Base-by-base conservation (phyloP, 2,113 vertebrate species). In the Myiopsitta monachus region DNA sequence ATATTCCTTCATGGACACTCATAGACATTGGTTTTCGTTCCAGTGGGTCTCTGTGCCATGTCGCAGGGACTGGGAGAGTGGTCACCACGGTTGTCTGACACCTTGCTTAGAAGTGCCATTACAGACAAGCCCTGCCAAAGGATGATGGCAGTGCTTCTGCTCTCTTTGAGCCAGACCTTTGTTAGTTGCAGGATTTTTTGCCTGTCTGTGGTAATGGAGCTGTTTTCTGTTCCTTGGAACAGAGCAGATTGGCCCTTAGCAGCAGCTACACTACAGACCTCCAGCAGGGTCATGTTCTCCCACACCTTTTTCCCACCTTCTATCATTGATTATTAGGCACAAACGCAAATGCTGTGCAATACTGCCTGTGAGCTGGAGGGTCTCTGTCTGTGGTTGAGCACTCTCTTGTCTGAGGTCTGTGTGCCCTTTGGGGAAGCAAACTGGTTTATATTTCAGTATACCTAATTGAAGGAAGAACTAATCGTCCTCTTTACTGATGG, bases 261-360 rank as follows among this genome's bases (percentile, higher is more conserved):
- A 30, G 26, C 3, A 1, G 0, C 0, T 62, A 6, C 1, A 1
- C 43, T 47, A 7, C 5, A 22, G 36, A 31, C 8, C n/a, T 76
- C 14, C 17, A 26, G 47, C 59, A 54, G 23, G 61, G 28, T n/a
- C 3, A 6, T 1, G 1, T 38, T 38, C 55, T 72, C 21, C 30
- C 52, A 4, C 21, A 15, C 14, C 18, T 14, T 12, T 44, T 30
- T 24, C 10, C 4, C 8, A 3, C 2, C 7, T 16, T 15, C 33
- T 43, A 5, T 39, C 4, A 14, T 0, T 74, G 54, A 57, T 41
- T 39, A 57, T 52, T n/a, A 62, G 44, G 38, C 31, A 36, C 10
- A 22, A 31, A 62, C 49, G 18, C 33, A 38, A 70, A 44, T 6
- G 28, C 38, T n/a, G 33, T 9, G 44, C 44, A 21, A 52, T 36